Percentiles rank a stretch among this genome's conserved stretches.
These are phyloP conservation scores for Eunapius fragilis DNA, from an alignment of 37 sponge, comb jelly and placozoan species.

Conservation along the genomic window DNA sequence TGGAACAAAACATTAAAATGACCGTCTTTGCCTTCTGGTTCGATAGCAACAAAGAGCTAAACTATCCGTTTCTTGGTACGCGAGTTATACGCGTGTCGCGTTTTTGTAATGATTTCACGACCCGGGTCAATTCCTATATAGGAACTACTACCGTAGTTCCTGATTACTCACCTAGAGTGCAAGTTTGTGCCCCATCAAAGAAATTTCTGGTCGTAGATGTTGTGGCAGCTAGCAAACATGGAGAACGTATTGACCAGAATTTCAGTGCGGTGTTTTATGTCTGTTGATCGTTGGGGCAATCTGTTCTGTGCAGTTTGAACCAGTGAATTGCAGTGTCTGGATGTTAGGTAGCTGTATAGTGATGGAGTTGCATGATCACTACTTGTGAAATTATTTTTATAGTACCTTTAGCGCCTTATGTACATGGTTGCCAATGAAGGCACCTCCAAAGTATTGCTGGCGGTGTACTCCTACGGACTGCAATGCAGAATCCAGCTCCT, in stretches of 20 bases:
- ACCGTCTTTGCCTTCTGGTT: too few relatives aligned
- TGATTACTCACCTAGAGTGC: background rate
- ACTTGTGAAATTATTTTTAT: background rate
- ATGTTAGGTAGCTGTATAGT: background rate
- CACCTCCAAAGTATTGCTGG: background rate
- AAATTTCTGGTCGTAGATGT: background rate
- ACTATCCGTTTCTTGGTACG: too few relatives aligned
- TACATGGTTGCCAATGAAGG: background rate
- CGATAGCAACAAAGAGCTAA: too few relatives aligned
- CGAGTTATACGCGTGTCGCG: too few relatives aligned
- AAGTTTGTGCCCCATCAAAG: background rate
- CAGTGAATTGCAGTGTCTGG: background rate
- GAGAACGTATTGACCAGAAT: background rate
- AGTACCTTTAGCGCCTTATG: background rate
- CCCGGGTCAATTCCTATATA: too few relatives aligned
- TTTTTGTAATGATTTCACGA: too few relatives aligned
- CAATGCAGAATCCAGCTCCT: background rate
- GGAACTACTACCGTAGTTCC: too few relatives aligned
- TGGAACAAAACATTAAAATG: too few relatives aligned
- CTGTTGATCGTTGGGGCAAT: background rate
- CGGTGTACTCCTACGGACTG: background rate
- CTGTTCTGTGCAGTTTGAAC: background rate
- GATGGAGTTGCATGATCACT: background rate
- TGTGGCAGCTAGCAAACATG: background rate
- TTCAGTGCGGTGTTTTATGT: background rate